phyloP scores from a whole-genome alignment of 2,888 invertebrate species.

The Lypha dubia region DNA sequence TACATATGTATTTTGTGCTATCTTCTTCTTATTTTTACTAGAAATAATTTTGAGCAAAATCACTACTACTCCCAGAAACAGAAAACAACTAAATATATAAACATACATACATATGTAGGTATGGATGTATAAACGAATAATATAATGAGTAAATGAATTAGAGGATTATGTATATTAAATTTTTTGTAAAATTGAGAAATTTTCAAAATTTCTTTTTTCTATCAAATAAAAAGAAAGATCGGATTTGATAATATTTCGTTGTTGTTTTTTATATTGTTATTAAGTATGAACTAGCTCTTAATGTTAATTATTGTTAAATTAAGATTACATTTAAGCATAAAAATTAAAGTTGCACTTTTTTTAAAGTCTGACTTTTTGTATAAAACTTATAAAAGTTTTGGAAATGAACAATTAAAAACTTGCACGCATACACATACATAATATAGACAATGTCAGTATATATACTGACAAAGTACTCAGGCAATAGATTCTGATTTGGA shows the following conservation, averaged over 20 bases:
- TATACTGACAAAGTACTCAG: too few species aligned
- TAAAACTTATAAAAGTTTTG: constrained; percentile 33
- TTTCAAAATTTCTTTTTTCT: not conserved
- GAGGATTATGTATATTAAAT: constrained; percentile 13
- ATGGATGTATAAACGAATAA: constrained; percentile 8
- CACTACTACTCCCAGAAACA: constrained; percentile 33
- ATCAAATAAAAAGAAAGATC: constrained; percentile 3
- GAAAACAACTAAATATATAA: constrained; percentile 21
- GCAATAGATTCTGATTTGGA: too few species aligned
- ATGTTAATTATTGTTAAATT: constrained; percentile 54
- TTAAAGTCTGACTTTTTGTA: constrained; percentile 42
- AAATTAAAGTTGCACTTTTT: constrained; percentile 14
- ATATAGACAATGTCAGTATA: too few species aligned
- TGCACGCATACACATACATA: not conserved
- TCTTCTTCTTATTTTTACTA: not conserved
- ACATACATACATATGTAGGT: too few species aligned
- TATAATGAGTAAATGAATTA: constrained; percentile 14
- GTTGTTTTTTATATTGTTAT: constrained; percentile 31
- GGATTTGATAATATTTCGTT: constrained; percentile 12
- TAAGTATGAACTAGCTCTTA: constrained; percentile 47
- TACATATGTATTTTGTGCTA: constrained; percentile 26
- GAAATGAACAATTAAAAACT: constrained; percentile 8
- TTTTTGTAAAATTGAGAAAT: constrained; percentile 20
- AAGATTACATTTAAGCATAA: constrained; percentile 37
- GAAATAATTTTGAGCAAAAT: constrained; percentile 32